phyloP scores from a whole-genome alignment of 2,797 vertebrate species.

The Periparus ater region DNA sequence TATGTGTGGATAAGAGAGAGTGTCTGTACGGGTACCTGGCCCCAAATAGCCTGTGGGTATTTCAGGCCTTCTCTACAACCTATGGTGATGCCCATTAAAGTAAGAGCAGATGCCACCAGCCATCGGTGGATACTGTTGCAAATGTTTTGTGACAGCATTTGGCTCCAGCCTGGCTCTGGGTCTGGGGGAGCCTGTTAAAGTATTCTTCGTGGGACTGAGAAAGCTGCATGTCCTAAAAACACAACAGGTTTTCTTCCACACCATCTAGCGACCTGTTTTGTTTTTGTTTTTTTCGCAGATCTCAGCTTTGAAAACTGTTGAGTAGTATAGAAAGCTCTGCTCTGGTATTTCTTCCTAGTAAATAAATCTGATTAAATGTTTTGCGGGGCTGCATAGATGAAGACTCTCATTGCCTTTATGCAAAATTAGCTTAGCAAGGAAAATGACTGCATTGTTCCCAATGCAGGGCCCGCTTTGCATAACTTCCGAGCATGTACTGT shows the following conservation, averaged over 20 bases:
- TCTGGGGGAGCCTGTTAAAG: background rate
- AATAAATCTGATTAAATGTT: slow-evolving; percentile 15
- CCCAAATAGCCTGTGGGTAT: background rate
- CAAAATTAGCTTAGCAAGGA: slow-evolving; percentile 30
- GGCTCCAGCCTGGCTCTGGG: background rate
- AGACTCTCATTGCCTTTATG: slow-evolving; percentile 16
- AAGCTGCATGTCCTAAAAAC: background rate
- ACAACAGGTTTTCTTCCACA: background rate
- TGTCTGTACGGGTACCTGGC: background rate
- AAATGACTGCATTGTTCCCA: slow-evolving; percentile 39
- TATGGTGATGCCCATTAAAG: background rate
- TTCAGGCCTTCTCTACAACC: slow-evolving; percentile 3
- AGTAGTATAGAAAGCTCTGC: background rate
- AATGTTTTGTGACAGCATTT: slow-evolving; percentile 34
- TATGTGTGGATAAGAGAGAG: background rate
- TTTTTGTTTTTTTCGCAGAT: slow-evolving; percentile 4
- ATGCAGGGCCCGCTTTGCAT: slow-evolving; percentile 42
- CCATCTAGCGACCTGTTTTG: background rate
- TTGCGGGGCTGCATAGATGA: background rate
- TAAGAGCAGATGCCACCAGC: background rate
- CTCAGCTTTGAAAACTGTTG: background rate
- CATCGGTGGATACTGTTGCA: background rate
- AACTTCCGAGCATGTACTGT: slow-evolving; percentile 31
- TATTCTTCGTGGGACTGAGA: background rate
- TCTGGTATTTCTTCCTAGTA: slow-evolving; percentile 12